Evolutionary conservation across 2,888 invertebrate genomes (phyloP).

Genomic region (Mesochorus sp.): DNA sequence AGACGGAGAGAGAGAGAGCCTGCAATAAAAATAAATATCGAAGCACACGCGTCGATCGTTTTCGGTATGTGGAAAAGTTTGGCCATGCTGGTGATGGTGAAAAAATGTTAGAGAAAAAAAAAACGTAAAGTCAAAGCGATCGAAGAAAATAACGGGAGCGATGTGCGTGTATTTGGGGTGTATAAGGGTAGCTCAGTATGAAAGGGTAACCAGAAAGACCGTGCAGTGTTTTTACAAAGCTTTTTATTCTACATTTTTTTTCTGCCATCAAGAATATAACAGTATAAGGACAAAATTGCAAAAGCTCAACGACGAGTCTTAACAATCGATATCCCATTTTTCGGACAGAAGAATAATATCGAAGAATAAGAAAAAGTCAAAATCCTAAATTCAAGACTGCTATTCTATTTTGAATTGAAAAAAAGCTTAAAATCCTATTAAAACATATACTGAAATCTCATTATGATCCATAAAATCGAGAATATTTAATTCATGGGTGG

Average conservation of each 20-base stretch:
- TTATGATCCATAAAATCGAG: too few species aligned
- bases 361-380: too few species aligned
- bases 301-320: too few species aligned
- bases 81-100: too few species aligned
- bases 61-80: not conserved
- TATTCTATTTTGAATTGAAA: too few species aligned
- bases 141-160: constrained; percentile 16
- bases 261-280: constrained; percentile 75
- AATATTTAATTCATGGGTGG: too few species aligned
- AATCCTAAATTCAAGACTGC: too few species aligned
- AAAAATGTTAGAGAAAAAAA: constrained; percentile 56
- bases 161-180: not conserved
- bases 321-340: too few species aligned
- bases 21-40: constrained; percentile 77
- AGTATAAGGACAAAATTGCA: constrained; percentile 72
- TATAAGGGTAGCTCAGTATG: constrained; percentile 5
- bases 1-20: constrained; percentile 64
- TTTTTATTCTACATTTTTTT: constrained; percentile 56
- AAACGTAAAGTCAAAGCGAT: constrained; percentile 62
- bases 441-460: too few species aligned
- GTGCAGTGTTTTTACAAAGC: constrained; percentile 69
- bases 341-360: too few species aligned
- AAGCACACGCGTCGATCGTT: constrained; percentile 39
- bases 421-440: too few species aligned
- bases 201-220: constrained; percentile 63